Percentiles rank a stretch among this genome's conserved stretches.
These are phyloP conservation scores for Perca schrenkii DNA, from an alignment of 2,113 vertebrate species.

Conservation along the genomic window DNA sequence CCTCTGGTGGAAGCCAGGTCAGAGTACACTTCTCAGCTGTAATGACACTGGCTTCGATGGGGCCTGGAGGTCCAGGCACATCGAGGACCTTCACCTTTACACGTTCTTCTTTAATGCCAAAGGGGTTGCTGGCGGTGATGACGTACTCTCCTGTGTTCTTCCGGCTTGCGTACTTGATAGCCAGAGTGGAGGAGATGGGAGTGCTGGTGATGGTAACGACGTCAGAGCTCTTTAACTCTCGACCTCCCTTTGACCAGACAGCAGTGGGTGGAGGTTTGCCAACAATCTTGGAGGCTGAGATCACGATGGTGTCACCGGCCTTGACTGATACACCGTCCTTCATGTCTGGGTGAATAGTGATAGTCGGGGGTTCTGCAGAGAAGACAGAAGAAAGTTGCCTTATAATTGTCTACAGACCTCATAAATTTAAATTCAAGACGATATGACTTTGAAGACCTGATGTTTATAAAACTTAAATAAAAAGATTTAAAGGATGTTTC, in stretches of 20 bases:
- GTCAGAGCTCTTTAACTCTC: constrained; percentile 95
- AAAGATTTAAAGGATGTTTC: neutral
- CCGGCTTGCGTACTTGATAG: constrained; percentile 93
- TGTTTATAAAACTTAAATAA: neutral
- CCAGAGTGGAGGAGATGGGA: constrained; percentile 92
- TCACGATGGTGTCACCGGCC: constrained; percentile 93
- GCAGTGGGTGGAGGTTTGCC: constrained; percentile 96
- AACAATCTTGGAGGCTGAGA: constrained; percentile 93
- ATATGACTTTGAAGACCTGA: no score
- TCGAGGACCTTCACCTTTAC: constrained; percentile 96
- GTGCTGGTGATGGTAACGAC: constrained; percentile 89
- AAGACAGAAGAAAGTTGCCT: neutral
- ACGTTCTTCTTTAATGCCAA: constrained; percentile 94
- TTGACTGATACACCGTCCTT: constrained; percentile 95
- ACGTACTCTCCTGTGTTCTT: constrained; percentile 98
- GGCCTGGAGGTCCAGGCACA: constrained; percentile 95
- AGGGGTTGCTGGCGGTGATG: constrained; percentile 97
- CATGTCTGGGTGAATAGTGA: constrained; percentile 93
- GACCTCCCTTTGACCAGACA: constrained; percentile 95
- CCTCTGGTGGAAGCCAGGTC: constrained; percentile 95
- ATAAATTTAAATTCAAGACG: neutral
- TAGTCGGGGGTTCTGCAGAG: constrained; percentile 92
- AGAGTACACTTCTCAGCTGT: constrained; percentile 97
- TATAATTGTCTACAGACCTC: neutral
- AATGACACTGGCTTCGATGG: constrained; percentile 93